Base-by-base conservation (phyloP, 2,888 invertebrate species). In the Tetropium fuscum region DNA sequence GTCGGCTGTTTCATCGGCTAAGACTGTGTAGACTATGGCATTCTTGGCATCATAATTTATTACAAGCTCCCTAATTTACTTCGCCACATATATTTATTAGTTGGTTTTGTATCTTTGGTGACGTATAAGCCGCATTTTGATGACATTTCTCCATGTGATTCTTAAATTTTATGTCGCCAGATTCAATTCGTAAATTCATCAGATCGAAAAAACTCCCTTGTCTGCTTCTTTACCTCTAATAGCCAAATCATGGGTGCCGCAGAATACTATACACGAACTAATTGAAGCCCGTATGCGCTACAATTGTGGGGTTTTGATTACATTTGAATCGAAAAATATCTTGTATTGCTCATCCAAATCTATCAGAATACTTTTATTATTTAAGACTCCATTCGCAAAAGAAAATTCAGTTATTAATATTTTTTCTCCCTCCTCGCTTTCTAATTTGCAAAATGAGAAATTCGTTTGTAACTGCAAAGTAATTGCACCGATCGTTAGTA, bases 1-100 rank as follows among this genome's bases (percentile, higher is more conserved):
- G 44, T 69, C 73, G 41, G 64, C 57, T 48, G 66, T 70, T 60
- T 70, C 72, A 64, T 74, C 72, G 48, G 68, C 70, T 47, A 66
- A 59, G 54, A 38, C 7, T 16, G 30, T 13, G 8, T 30, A 55
- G 4, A 10, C 41, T 8, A n/a, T n/a, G 2, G 41, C 41, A 3
- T 41, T 41, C 19, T 16, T 13, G 8, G 19, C n/a, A 19, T 18
- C 20, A 2, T n/a, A 3, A 18, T 8, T n/a, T 19, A 41, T 41
- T 41, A 4, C 20, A 7, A 10, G 8, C 7, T 32, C 7, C 3
- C 20, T 41, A 6, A 19, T 19, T 18, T 5, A 41, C 20, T 2
- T 6, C 6, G 4, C 41, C 20, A 18, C 41, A 41, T 32, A 32
- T 32, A 32, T 54, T 13, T 57, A 70, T 63, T 44, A 72, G 53